Evolutionary conservation across 2,888 invertebrate genomes (phyloP).

Genomic region (Drosophila quinaria): DNA sequence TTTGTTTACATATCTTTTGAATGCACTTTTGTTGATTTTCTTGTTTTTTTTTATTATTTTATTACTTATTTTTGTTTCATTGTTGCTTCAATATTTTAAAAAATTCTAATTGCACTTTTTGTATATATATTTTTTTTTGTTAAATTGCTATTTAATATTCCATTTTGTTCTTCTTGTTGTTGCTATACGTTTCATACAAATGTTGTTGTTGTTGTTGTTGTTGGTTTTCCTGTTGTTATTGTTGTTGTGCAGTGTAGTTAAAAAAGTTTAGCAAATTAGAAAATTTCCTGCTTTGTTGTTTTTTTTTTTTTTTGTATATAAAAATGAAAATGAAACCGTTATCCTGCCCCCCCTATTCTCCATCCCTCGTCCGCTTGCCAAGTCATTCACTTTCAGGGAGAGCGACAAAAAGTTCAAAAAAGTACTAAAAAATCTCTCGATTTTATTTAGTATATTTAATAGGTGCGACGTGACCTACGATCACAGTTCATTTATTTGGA

Average conservation of each 20-base stretch:
- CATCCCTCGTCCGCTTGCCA: neutral
- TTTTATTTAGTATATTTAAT: conserved; percentile 1
- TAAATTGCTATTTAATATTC: conserved; percentile 54
- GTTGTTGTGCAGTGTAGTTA: conserved; percentile 15
- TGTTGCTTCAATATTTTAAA: conserved; percentile 69
- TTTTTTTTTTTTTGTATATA: conserved; percentile 28
- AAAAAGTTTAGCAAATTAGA: conserved; percentile 37
- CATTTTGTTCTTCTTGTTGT: conserved; percentile 34
- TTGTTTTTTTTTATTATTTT: conserved; percentile 52
- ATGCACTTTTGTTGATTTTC: conserved; percentile 73
- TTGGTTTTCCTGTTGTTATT: conserved; percentile 26
- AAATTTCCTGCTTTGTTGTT: neutral
- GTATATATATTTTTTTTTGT: conserved; percentile 46
- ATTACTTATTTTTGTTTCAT: conserved; percentile 57
- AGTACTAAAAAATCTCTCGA: conserved; percentile 5
- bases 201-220: conserved; percentile 5
- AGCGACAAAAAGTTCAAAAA: neutral
- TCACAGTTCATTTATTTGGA: conserved; percentile 14
- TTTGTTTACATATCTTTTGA: conserved; percentile 58
- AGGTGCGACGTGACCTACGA: conserved; percentile 27
- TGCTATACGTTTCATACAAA: conserved; percentile 2
- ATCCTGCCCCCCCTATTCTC: neutral
- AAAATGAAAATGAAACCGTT: conserved; percentile 52
- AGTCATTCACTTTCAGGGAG: conserved; percentile 3
- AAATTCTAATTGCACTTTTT: conserved; percentile 80